phyloP scores from a whole-genome alignment of 2,797 vertebrate species.

The Meda fulgida region DNA sequence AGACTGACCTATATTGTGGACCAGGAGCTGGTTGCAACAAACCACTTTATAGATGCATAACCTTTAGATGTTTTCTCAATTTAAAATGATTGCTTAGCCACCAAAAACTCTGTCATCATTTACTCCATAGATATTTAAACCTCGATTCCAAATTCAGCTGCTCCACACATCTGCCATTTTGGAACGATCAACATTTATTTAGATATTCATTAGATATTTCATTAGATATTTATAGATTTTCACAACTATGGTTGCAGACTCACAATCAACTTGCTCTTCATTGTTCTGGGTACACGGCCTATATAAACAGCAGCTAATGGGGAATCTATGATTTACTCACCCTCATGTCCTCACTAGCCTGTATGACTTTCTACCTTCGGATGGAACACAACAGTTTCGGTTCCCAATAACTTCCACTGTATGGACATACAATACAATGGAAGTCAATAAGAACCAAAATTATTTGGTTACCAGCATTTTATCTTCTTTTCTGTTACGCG shows the following conservation, averaged over 20 bases:
- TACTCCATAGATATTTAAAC: background rate
- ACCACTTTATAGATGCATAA: background rate
- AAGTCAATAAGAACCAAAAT: background rate
- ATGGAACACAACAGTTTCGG: background rate
- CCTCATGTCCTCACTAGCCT: no score
- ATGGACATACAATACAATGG: background rate
- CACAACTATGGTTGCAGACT: no score
- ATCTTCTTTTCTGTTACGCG: background rate
- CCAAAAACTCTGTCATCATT: background rate
- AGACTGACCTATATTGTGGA: background rate
- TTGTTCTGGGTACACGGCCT: no score
- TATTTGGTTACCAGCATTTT: background rate
- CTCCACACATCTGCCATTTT: background rate
- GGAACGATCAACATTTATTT: background rate
- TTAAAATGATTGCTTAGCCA: background rate
- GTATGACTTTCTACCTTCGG: background rate
- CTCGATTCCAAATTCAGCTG: background rate
- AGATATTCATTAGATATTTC: no score
- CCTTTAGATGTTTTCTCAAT: background rate
- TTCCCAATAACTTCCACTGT: background rate
- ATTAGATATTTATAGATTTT: no score
- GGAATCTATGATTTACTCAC: no score
- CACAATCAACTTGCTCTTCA: no score
- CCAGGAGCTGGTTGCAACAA: background rate
- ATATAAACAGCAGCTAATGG: no score